Conservation (phyloP, 1,140 invertebrate species). For the Hesperophylax magnus region DNA sequence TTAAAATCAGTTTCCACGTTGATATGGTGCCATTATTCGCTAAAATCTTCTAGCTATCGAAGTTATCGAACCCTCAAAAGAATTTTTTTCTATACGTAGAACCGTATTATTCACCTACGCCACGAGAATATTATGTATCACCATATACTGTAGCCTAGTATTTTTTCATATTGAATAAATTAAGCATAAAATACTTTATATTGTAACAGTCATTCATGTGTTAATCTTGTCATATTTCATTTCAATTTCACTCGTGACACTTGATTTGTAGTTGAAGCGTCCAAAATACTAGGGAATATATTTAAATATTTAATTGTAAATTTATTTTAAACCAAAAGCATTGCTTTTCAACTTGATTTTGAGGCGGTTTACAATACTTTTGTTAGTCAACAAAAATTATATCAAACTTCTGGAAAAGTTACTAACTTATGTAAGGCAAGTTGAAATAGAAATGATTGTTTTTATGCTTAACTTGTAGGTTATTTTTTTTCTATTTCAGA, state of each 20-base stretch:
- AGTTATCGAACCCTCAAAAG: no score
- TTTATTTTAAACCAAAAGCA: background rate
- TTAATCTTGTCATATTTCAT: slow-evolving; percentile 34
- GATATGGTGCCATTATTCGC: no score
- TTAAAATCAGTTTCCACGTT: no score
- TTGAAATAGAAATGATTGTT: no score
- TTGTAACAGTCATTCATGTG: slow-evolving; percentile 41
- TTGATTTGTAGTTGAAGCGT: slow-evolving; percentile 7
- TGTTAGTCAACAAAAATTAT: no score
- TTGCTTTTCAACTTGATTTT: background rate
- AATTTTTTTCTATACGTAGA: background rate
- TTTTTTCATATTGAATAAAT: slow-evolving; percentile 19
- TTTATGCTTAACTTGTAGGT: no score
- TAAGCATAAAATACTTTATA: background rate
- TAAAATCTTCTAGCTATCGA: no score
- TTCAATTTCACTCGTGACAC: slow-evolving; percentile 12
- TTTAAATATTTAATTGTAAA: background rate
- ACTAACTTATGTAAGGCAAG: no score
- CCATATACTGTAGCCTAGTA: background rate
- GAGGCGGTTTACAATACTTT: no score
- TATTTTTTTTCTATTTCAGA: no score
- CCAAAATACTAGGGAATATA: background rate
- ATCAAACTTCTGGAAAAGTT: no score
- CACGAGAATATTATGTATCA: background rate
- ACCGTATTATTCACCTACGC: slow-evolving; percentile 7